These are phyloP conservation scores for Acropora tenuis DNA, from an alignment of 64 coral and sea anemone species.

Conservation along the genomic window DNA sequence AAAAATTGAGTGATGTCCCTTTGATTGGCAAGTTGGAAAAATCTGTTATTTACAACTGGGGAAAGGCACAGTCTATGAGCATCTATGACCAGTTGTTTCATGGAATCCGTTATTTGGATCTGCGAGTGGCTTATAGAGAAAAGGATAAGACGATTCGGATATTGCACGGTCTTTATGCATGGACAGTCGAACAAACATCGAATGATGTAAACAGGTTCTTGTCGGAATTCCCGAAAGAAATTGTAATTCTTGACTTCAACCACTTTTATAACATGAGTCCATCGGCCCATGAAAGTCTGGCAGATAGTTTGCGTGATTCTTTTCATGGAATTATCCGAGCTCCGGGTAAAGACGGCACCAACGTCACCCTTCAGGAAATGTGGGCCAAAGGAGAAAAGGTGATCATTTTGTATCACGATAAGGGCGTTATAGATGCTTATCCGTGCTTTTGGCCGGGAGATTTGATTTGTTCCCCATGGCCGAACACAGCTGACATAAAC, in stretches of 20 bases:
- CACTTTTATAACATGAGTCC: conserved; percentile 83
- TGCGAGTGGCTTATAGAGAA: conserved; percentile 79
- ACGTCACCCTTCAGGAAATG: conserved; percentile 88
- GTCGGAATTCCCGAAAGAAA: conserved; percentile 72
- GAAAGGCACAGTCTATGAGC: conserved; percentile 78
- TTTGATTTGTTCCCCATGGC: conserved; percentile 76
- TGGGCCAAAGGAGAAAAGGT: conserved; percentile 90
- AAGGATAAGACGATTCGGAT: conserved; percentile 78
- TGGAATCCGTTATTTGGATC: conserved; percentile 92
- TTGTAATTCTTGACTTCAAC: conserved; percentile 81
- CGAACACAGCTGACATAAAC: conserved; percentile 85
- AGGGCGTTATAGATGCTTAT: conserved; percentile 66
- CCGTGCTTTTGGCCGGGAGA: conserved; percentile 85
- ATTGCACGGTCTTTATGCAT: conserved; percentile 90
- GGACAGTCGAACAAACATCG: conserved; percentile 69
- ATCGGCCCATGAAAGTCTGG: conserved; percentile 82
- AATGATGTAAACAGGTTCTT: conserved; percentile 81
- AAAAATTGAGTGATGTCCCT: conserved; percentile 56
- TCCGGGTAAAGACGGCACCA: conserved; percentile 67
- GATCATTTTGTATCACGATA: conserved; percentile 83
- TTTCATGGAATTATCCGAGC: conserved; percentile 74
- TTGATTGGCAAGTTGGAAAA: conserved; percentile 76
- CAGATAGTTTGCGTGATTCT: conserved; percentile 76
- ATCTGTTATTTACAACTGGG: conserved; percentile 82
- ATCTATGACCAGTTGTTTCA: conserved; percentile 85